Conservation (phyloP, 2,797 vertebrate species). For the Carapus acus region DNA sequence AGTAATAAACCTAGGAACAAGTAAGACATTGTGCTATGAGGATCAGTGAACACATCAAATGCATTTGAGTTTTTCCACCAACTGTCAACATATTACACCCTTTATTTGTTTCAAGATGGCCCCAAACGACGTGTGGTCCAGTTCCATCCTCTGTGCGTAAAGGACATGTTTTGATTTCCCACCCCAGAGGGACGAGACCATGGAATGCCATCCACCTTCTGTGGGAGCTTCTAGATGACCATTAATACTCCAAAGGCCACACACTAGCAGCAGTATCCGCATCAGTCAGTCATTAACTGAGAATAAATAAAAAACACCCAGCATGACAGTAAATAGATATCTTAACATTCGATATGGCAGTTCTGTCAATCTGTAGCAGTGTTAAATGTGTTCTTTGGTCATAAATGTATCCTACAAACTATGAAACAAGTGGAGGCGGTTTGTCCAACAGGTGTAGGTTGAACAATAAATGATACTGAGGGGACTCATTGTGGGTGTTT, state of each 20-base stretch:
- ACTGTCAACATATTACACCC: conserved; percentile 54
- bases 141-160: conserved; percentile 61
- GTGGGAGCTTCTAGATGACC: conserved; percentile 67
- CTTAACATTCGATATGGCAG: conserved; percentile 76
- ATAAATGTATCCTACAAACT: conserved; percentile 76
- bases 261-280: conserved; percentile 73
- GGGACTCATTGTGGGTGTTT: conserved; percentile 52
- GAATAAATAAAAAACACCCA: conserved; percentile 61
- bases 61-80: conserved; percentile 62
- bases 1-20: conserved; percentile 64
- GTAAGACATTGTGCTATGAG: conserved; percentile 65
- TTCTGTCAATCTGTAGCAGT: conserved; percentile 75
- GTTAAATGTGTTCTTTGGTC: conserved; percentile 77
- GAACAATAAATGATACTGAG: conserved; percentile 77
- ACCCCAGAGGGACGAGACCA: conserved; percentile 66
- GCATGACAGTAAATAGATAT: conserved; percentile 80
- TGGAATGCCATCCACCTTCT: conserved; percentile 67
- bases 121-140: conserved; percentile 50
- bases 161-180: conserved; percentile 65
- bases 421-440: conserved; percentile 63
- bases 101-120: conserved; percentile 58
- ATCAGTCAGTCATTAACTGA: conserved; percentile 72
- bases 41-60: conserved; percentile 61
- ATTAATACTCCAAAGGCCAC: conserved; percentile 72
- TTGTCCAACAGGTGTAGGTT: conserved; percentile 72